phyloP scores from a whole-genome alignment of 2,888 invertebrate genomes.

The Hybos culiciformis region DNA sequence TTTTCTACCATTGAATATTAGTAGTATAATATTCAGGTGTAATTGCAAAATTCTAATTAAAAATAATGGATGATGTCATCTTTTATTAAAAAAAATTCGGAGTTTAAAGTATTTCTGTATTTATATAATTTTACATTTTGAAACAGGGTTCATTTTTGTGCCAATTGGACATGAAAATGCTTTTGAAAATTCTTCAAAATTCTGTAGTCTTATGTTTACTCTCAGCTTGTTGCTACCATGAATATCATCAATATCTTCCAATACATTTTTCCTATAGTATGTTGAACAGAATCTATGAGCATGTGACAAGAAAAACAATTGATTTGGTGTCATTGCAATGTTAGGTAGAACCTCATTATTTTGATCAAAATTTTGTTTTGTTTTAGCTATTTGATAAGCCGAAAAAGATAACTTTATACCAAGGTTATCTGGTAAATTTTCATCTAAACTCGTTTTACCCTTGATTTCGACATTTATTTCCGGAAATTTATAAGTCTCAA shows the following conservation, averaged over 20 bases:
- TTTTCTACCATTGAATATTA: too few relatives aligned
- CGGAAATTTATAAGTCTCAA: neutral
- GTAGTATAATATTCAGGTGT: too few relatives aligned
- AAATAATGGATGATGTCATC: too few relatives aligned
- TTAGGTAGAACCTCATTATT: neutral
- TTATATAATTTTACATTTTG: slow-evolving; percentile 6
- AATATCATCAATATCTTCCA: neutral
- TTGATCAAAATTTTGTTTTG: neutral
- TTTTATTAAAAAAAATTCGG: too few relatives aligned
- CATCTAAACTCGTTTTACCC: neutral
- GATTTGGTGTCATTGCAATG: neutral
- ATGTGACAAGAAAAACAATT: neutral
- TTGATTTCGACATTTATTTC: neutral
- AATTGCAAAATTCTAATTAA: too few relatives aligned
- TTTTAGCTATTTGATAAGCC: neutral
- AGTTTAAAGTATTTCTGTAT: neutral
- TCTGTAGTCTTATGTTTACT: slow-evolving; percentile 5
- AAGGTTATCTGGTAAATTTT: slow-evolving; percentile 1
- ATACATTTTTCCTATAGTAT: neutral
- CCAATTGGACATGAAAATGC: slow-evolving; percentile 5
- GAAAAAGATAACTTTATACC: neutral
- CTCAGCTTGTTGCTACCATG: slow-evolving; percentile 2
- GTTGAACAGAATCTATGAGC: slow-evolving; percentile 1
- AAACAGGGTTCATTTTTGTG: slow-evolving; percentile 5
- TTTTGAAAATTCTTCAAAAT: slow-evolving; percentile 5